phyloP scores from a whole-genome alignment of 2,113 vertebrate genomes.

The Alligator sinensis region DNA sequence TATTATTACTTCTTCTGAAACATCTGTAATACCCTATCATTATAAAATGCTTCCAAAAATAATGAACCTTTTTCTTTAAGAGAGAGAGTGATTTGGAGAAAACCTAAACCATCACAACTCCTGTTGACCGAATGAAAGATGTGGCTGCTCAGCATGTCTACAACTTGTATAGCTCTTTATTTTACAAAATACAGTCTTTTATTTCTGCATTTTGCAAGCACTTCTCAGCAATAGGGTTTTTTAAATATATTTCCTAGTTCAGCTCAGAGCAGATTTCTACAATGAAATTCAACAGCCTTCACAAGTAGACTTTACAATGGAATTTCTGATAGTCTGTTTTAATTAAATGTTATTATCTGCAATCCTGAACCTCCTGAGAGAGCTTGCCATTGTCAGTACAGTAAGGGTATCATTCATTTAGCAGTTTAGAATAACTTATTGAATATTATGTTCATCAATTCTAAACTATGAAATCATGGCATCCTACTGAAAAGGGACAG shows the following conservation, averaged over 20 bases:
- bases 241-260: not conserved
- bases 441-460: not conserved
- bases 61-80: not conserved
- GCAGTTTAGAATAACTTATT: constrained; percentile 26
- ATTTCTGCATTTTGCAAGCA: not conserved
- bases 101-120: not conserved
- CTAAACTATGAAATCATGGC: constrained; percentile 1
- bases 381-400: not conserved
- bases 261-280: not conserved
- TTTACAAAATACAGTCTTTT: not conserved
- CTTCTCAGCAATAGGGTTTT: not conserved
- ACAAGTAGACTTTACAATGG: not conserved
- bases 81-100: not conserved
- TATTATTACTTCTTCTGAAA: not conserved
- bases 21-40: not conserved
- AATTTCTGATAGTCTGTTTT: constrained; percentile 30
- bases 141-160: not conserved
- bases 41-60: not conserved
- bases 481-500: not conserved
- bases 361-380: not conserved
- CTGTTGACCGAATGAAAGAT: not conserved
- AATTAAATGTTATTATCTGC: constrained; percentile 28
- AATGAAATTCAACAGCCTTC: not conserved
- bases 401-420: not conserved
- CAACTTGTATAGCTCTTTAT: too few species aligned